A percentile compares a stretch with the other conserved stretches of the same genome.
Conservation (phyloP, 2,888 invertebrate species). For the Chymomyza fuscimana region DNA sequence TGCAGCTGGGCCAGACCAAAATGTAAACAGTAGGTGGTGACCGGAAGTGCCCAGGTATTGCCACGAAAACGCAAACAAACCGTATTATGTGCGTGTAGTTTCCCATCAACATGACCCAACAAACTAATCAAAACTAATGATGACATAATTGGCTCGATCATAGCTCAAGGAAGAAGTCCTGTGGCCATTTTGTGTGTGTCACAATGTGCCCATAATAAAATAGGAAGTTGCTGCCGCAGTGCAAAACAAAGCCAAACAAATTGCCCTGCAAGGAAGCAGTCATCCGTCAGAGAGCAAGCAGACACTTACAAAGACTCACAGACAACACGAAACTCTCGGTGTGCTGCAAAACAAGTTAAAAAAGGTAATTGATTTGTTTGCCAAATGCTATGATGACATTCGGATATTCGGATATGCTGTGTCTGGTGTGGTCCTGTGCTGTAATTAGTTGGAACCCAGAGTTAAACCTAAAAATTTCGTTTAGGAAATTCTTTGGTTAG, state of each 20-base stretch:
- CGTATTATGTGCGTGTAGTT: constrained; percentile 28
- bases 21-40: constrained; percentile 73
- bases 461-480: constrained; percentile 39
- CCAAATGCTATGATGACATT: constrained; percentile 68
- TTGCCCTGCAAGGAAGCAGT: constrained; percentile 56
- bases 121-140: constrained; percentile 69
- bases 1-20: constrained; percentile 53
- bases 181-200: constrained; percentile 24
- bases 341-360: constrained; percentile 28
- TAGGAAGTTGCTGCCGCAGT: constrained; percentile 56
- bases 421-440: constrained; percentile 56
- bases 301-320: constrained; percentile 33
- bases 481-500: constrained; percentile 34
- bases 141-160: constrained; percentile 75
- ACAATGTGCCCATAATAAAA: constrained; percentile 26
- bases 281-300: constrained; percentile 52
- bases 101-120: constrained; percentile 63
- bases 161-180: background rate
- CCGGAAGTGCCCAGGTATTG: constrained; percentile 70
- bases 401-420: constrained; percentile 44
- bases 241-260: constrained; percentile 55
- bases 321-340: constrained; percentile 21
- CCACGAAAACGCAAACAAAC: constrained; percentile 38
- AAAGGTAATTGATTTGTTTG: constrained; percentile 72
- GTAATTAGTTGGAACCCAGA: constrained; percentile 55